Base-by-base conservation (phyloP, 2,113 vertebrate species). In the Psittacula cyanocephala region DNA sequence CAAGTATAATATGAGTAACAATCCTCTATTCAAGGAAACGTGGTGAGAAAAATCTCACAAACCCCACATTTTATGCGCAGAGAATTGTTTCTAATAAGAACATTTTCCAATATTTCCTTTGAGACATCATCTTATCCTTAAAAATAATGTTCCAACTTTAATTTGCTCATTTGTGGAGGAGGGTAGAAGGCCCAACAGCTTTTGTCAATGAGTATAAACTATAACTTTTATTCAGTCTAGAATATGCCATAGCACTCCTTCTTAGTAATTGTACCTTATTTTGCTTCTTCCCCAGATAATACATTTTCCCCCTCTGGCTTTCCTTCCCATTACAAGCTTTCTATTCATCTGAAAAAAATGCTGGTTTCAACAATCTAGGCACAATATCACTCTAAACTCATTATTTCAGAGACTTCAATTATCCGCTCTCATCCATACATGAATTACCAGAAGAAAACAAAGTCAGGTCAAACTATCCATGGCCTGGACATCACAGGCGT, bases 341-440 rank as follows among this genome's bases (percentile, higher is more conserved):
- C 60, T 25, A 33, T 88, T 92, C 24, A 70, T 78, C 41, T 95
- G 69, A 95, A 93, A 95, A 84, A 84, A 91, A 92, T 65, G 84
- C 9, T 88, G 60, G 50, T 90, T 95, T 71, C 92, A 91, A 88
- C 67, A 95, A 81, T 79, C 39, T 17, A 84, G 79, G 49, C 80
- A 88, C 68, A 85, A 25, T 84, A 91, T 91, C 87, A 75, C 67
- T 87, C 81, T 88, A 85, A 95, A 93, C 47, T 92, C 79, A 82
- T 91, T 96, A 86, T 94, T 95, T 95, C 84, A 24, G 76, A 82
- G 85, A 80, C 49, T 88, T 89, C 88, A 91, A 86, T 96, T 92
- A 80, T 95, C 72, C 9, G 1, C n/a, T 93, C 18, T 76, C 76
- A 96, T 89, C 72, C n/a, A 87, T 57, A 72, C 28, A 57, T 14